Evolutionary conservation across 2,797 vertebrate genomes (phyloP), one percentile per base, ranked within the genome.

Genomic region (Agapornis canus): DNA sequence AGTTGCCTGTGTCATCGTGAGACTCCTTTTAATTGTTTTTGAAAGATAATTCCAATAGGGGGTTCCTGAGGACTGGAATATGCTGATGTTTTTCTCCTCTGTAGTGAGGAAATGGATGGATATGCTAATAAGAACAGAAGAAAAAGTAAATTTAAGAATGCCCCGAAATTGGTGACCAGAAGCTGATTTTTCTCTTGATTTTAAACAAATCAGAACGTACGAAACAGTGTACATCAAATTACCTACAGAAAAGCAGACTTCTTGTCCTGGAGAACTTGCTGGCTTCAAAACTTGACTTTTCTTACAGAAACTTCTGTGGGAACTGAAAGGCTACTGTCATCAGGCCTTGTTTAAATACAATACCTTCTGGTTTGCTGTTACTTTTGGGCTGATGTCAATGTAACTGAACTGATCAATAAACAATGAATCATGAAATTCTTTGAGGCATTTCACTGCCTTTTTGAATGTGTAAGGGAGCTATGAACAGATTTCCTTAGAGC

Each of bases 351-450:
- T 54, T 73, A 45, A 51, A 66, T n/a, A 23, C 0, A 1, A 3
- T 27, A 48, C 31, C 31, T 69, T n/a, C 48, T 85, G 42, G 27
- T 45, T 80, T 84, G 48, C 16, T 25, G 5, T 48, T 86, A 21
- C 40, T 84, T 49, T 57, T 43, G 57, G 23, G 21, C 5, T 63
- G 37, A 21, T 78, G 27, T 40, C 27, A 11, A 0, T 1, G 4
- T 31, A 63, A 66, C 4, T 14, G 27, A 47, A 68, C 0, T 25
- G 42, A 47, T 65, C 16, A 7, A 22, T 59, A 71, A 84, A 22
- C 43, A 51, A 7, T 0, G 0, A 21, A n/a, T 40, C 29, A 5
- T 11, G 20, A 32, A 68, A 13, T 48, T 45, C 59, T 76, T 68
- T 40, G 82, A 3, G 57, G 54, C 5, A 61, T 49, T 23, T 29